Evolutionary conservation across 2,888 invertebrate genomes (phyloP).

Genomic region (Rhingia campestris): DNA sequence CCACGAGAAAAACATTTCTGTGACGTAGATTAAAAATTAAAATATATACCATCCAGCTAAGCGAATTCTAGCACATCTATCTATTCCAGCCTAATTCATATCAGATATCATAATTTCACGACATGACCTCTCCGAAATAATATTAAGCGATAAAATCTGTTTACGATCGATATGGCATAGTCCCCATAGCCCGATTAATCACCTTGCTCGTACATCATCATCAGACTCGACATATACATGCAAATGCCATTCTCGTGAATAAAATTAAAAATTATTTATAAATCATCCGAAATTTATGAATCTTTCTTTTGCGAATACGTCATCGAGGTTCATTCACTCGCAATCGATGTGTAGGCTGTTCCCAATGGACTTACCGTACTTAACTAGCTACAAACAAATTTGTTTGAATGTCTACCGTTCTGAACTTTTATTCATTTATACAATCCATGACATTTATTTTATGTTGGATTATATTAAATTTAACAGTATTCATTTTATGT

Average conservation of each 20-base stretch:
- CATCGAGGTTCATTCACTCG: constrained; percentile 9
- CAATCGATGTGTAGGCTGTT: background rate
- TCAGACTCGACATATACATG: constrained; percentile 12
- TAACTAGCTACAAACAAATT: constrained; percentile 23
- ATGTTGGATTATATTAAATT: constrained; percentile 57
- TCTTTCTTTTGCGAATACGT: constrained; percentile 20
- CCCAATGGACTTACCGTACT: background rate
- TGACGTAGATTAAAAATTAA: no score
- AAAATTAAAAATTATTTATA: constrained; percentile 54
- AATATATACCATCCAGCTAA: background rate
- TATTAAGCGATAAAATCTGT: constrained; percentile 36
- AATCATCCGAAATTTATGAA: constrained; percentile 55
- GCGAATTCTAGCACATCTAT: background rate
- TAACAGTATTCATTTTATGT: constrained; percentile 65
- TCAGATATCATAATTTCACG: background rate
- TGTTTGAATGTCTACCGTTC: constrained; percentile 21
- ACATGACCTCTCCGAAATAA: constrained; percentile 22
- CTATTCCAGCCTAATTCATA: background rate
- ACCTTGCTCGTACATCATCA: constrained; percentile 38
- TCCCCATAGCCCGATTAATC: constrained; percentile 33
- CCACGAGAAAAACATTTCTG: no score
- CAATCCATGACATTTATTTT: constrained; percentile 25
- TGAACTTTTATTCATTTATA: constrained; percentile 6
- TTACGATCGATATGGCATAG: constrained; percentile 11
- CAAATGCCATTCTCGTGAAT: constrained; percentile 32